These are phyloP conservation scores for Cebus imitator DNA, from an alignment of 2,113 vertebrate species.

Conservation along the genomic window DNA sequence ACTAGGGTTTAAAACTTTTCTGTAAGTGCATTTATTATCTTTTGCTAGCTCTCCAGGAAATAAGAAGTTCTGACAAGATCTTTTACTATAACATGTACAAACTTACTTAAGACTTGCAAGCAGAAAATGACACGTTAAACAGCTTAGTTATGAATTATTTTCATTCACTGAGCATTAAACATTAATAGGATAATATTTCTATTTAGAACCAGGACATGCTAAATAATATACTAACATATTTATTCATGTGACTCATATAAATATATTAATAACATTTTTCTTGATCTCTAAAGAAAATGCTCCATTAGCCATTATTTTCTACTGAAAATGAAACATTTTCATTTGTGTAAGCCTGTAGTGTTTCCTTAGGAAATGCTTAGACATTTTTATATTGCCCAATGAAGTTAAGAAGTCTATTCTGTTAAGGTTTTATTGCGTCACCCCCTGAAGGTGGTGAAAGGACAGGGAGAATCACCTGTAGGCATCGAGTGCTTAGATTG, in stretches of 20 bases:
- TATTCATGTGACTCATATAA: slow-evolving; percentile 61
- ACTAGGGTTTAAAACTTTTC: slow-evolving; percentile 41
- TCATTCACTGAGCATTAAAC: slow-evolving; percentile 71
- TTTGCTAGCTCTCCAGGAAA: slow-evolving; percentile 49
- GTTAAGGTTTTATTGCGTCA: not conserved
- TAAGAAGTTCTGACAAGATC: slow-evolving; percentile 20
- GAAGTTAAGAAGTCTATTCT: not conserved
- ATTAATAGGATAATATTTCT: slow-evolving; percentile 73
- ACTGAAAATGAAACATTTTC: not conserved
- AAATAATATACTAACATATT: slow-evolving; percentile 57
- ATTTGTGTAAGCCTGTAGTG: not conserved
- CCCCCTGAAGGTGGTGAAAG: not conserved
- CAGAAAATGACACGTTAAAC: slow-evolving; percentile 63
- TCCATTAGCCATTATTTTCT: slow-evolving; percentile 52
- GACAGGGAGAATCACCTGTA: not conserved
- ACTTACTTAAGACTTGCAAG: slow-evolving; percentile 54
- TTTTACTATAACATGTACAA: slow-evolving; percentile 51
- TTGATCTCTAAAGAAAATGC: slow-evolving; percentile 43
- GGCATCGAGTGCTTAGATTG: not conserved
- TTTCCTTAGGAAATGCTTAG: slow-evolving; percentile 40
- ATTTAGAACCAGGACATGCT: slow-evolving; percentile 67
- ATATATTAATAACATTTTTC: slow-evolving; percentile 48
- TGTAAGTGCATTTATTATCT: slow-evolving; percentile 33
- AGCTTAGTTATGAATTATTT: slow-evolving; percentile 69
- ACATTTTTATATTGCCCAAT: not conserved